Base-by-base conservation (phyloP, 2,797 vertebrate genomes). In the Phylloscopus collybita region DNA sequence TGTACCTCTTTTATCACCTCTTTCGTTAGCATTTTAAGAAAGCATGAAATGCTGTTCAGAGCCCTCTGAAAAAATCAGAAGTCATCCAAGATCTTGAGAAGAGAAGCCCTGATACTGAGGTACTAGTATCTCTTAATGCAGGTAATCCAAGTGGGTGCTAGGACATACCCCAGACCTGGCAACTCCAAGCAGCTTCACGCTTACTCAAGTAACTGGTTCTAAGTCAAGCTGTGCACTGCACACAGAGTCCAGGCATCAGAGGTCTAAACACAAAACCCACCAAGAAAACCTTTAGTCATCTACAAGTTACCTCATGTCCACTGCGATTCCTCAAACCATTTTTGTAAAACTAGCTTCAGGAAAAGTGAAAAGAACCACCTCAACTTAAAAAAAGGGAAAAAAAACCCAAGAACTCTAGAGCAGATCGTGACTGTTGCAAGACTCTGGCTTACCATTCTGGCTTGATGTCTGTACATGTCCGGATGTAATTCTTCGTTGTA, bases 401-500 rank as follows among this genome's bases (percentile, higher is more conserved):
- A 38, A 30, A 19, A 25, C 4, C 1, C 6, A 62, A 38, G 20
- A 49, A 44, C 53, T 62, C 76, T 36, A 50, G 29, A 67, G 34
- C 3, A 70, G 30, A 62, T 80, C 25, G 26, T 2, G 5, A 59
- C 20, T 19, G 8, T 13, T n/a, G 16, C 13, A 69, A 56, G 45
- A 54, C 23, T 81, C 61, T 27, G 65, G 44, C 99, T 97, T 95
- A 99, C 99, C 99, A 99, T 97, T 99, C 99, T 6, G 99, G 99
- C 95, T 99, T 99, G 97, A 99, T 98, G 96, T 99, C 99, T 76
- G 99, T 99, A 98, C 99, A 99, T 5, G 99, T 99, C 96, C 99
- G 98, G 97, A 99, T 99, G 97, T 99, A 99, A 95, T 99, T 99
- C 98, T 99, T 99, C 51, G 99, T 99, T 93, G 99, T 99, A 95